Percentiles rank a stretch among this genome's conserved stretches.
phyloP scores from a whole-genome alignment of 35 echinoderm and acorn worm species.

The Apostichopus californicus region DNA sequence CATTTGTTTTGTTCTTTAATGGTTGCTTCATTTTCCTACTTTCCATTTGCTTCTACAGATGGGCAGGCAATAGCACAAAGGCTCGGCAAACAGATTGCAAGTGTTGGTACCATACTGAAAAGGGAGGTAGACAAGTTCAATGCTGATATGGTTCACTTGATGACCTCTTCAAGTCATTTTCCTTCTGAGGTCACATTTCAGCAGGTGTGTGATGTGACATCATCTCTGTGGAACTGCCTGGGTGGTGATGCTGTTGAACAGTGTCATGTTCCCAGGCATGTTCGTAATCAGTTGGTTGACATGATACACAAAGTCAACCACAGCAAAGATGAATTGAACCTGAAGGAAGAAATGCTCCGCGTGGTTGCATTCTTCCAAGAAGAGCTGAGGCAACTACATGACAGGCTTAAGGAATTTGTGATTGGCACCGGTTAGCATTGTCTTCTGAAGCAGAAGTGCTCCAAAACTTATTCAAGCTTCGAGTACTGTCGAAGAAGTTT shows the following conservation, averaged over 20 bases:
- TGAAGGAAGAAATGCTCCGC: too few relatives aligned
- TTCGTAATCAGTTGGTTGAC: not conserved
- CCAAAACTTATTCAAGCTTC: not conserved
- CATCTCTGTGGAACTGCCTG: not conserved
- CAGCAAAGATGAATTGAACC: too few relatives aligned
- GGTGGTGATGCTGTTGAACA: not conserved
- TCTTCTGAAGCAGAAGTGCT: not conserved
- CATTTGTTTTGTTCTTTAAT: too few relatives aligned
- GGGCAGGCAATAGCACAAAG: too few relatives aligned
- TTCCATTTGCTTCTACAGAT: too few relatives aligned
- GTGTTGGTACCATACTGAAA: too few relatives aligned
- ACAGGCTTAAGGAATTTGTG: not conserved
- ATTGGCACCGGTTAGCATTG: not conserved
- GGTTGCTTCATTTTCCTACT: too few relatives aligned
- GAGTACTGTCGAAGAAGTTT: not conserved
- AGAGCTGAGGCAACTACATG: not conserved
- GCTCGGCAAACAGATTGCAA: too few relatives aligned
- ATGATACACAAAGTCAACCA: too few relatives aligned
- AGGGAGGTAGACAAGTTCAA: too few relatives aligned
- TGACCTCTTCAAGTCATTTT: not conserved
- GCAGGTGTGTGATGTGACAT: not conserved
- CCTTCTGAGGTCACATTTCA: not conserved
- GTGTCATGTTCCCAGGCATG: constrained; percentile 12
- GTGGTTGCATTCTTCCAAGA: not conserved
- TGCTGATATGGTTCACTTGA: not conserved